Percentiles rank a stretch among this genome's conserved stretches.
Conservation (phyloP, 2,797 vertebrate species). For the Lacerta bilineata region DNA sequence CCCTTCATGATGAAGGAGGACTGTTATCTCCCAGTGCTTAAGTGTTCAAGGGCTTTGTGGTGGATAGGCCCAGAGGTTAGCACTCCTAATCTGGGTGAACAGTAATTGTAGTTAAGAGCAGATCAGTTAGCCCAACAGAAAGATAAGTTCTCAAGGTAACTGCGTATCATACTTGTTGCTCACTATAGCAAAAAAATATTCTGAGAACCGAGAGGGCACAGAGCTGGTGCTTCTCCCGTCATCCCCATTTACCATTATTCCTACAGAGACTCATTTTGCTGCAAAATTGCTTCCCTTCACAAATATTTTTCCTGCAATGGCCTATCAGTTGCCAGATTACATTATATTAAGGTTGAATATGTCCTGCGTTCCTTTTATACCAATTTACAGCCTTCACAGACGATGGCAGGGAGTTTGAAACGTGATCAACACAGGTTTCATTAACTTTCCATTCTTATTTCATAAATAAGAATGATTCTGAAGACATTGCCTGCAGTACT, state of each 20-base stretch:
- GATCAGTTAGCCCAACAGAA: background rate
- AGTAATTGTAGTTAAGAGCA: background rate
- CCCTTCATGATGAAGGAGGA: too few relatives aligned
- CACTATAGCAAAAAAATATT: background rate
- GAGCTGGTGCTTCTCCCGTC: background rate
- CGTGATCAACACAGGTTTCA: background rate
- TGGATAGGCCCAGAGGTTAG: background rate
- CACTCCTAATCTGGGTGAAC: background rate
- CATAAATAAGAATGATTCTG: background rate
- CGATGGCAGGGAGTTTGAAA: background rate
- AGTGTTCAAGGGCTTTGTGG: background rate
- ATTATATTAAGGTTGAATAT: background rate
- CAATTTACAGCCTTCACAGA: background rate
- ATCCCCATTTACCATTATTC: background rate
- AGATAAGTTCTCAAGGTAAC: background rate
- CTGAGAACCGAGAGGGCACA: background rate
- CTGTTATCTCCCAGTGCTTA: background rate
- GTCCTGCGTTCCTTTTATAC: background rate
- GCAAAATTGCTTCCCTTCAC: background rate
- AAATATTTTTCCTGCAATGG: background rate
- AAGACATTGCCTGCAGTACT: background rate
- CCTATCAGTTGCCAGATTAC: too few relatives aligned
- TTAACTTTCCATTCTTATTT: background rate
- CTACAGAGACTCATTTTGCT: background rate
- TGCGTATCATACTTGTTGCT: background rate